These are phyloP conservation scores for Drosophila sulfurigaster DNA, from an alignment of 1,140 invertebrate genomes.

Conservation along the genomic window DNA sequence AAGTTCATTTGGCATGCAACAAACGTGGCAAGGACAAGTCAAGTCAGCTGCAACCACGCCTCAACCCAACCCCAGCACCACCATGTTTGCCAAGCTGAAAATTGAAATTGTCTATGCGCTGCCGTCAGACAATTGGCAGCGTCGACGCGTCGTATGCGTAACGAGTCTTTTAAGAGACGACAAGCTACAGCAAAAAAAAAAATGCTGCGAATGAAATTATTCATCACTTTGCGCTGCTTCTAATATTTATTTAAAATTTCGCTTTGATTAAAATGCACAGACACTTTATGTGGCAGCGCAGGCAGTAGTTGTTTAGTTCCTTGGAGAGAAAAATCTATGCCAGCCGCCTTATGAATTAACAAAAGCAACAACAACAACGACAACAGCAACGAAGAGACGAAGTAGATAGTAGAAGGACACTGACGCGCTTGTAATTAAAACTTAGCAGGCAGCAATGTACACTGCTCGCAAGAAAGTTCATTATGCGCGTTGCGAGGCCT, in stretches of 20 bases:
- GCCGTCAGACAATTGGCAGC: conserved; percentile 53
- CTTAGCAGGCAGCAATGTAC: conserved; percentile 43
- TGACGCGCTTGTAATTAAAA: conserved; percentile 74
- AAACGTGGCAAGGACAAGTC: conserved; percentile 72
- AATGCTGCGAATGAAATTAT: conserved; percentile 55
- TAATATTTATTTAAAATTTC: conserved; percentile 81
- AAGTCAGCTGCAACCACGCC: conserved; percentile 43
- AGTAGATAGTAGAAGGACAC: conserved; percentile 29
- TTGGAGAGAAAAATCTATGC: conserved; percentile 46
- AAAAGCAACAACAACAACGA: conserved; percentile 39
- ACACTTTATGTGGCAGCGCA: conserved; percentile 46
- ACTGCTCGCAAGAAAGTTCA: conserved; percentile 67
- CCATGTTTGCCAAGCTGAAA: conserved; percentile 45
- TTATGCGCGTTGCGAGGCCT: conserved; percentile 45
- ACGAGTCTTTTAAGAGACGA: conserved; percentile 14
- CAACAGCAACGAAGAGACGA: not conserved
- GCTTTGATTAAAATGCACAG: conserved; percentile 75
- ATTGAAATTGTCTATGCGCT: conserved; percentile 63
- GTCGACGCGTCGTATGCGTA: conserved; percentile 40
- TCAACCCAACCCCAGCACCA: not conserved
- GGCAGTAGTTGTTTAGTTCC: conserved; percentile 40
- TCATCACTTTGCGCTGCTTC: conserved; percentile 60
- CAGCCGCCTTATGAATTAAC: conserved; percentile 67
- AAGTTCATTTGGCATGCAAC: conserved; percentile 74
- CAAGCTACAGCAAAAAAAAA: not conserved